Conservation (phyloP, 2,113 vertebrate species). For the Pangasianodon hypophthalmus region DNA sequence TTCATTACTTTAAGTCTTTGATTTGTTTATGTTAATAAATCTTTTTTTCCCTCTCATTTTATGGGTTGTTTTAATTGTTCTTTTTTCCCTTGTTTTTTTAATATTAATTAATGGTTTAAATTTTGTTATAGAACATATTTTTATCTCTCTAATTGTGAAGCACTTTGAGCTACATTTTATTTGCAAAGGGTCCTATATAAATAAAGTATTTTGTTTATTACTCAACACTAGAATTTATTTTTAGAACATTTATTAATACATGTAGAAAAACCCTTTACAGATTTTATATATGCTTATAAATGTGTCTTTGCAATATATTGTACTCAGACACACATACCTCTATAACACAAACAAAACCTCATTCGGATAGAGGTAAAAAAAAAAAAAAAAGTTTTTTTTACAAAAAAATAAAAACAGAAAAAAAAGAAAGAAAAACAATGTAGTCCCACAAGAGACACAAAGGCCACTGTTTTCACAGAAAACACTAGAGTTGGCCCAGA, state of each 20-base stretch:
- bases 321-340: slow-evolving; percentile 58
- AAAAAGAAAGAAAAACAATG: slow-evolving; percentile 59
- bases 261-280: slow-evolving; percentile 51
- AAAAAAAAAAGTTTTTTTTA: slow-evolving; percentile 55
- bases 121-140: not conserved
- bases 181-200: not conserved
- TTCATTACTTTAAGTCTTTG: not conserved
- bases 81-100: not conserved
- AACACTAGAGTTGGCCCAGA: slow-evolving; percentile 67
- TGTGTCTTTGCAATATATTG: slow-evolving; percentile 53
- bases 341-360: slow-evolving; percentile 60
- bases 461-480: slow-evolving; percentile 80
- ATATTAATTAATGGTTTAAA: not conserved
- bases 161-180: not conserved
- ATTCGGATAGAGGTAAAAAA: slow-evolving; percentile 50
- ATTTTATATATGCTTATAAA: slow-evolving; percentile 41
- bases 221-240: not conserved
- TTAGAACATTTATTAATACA: slow-evolving; percentile 61
- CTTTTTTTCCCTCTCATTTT: not conserved
- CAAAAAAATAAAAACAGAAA: slow-evolving; percentile 66
- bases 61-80: not conserved
- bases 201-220: not conserved
- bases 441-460: slow-evolving; percentile 78
- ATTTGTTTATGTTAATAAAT: not conserved
- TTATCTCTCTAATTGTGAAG: not conserved